Conservation (phyloP, 2,113 vertebrate species). For the Amphiprion percula region DNA sequence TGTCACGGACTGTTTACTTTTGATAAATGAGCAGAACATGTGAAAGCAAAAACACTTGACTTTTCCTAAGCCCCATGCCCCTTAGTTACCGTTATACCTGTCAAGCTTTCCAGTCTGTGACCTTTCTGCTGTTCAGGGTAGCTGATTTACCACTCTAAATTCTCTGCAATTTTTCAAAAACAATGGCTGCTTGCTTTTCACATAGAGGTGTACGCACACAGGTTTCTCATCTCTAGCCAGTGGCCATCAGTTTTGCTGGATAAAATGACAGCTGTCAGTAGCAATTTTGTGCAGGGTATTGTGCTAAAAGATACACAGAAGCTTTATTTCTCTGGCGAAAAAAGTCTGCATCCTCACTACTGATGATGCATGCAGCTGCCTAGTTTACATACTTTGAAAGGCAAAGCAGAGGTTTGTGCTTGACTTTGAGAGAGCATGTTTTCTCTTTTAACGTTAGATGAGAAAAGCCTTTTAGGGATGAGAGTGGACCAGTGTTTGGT, state of each 20-base stretch:
- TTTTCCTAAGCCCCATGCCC: neutral
- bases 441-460: neutral
- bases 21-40: neutral
- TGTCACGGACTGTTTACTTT: slow-evolving; percentile 1
- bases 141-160: neutral
- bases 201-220: too few relatives aligned
- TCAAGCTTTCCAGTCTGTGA: neutral
- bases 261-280: neutral
- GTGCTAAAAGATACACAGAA: too few relatives aligned
- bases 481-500: neutral
- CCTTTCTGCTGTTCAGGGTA: neutral
- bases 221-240: neutral
- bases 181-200: neutral
- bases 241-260: neutral
- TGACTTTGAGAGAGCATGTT: neutral
- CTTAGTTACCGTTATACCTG: neutral
- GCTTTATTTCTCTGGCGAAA: too few relatives aligned
- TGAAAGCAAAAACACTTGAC: neutral
- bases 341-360: too few relatives aligned
- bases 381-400: neutral
- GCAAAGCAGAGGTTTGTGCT: neutral
- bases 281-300: neutral
- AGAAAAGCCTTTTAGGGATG: too few relatives aligned
- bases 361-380: neutral
- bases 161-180: neutral